These are phyloP conservation scores for Tragelaphus imberbis DNA, from an alignment of 2,113 vertebrate species.

Conservation along the genomic window DNA sequence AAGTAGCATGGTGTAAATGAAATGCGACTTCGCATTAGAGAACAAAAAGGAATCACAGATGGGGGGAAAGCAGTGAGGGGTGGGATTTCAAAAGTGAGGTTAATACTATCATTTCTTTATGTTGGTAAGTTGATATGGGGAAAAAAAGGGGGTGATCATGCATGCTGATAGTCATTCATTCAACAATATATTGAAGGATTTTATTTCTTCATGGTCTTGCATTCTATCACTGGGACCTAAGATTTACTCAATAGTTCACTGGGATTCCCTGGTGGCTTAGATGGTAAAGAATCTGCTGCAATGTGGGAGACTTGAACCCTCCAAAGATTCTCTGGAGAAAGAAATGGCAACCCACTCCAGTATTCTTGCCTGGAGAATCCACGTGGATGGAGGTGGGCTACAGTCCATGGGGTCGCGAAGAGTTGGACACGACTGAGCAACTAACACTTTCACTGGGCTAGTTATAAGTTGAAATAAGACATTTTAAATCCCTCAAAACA, in stretches of 20 bases:
- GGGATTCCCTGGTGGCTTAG: background rate
- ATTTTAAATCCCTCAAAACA: background rate
- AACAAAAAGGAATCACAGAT: background rate
- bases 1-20: background rate
- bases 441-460: background rate
- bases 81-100: background rate
- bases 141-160: background rate
- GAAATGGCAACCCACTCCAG: background rate
- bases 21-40: background rate
- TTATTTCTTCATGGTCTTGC: background rate
- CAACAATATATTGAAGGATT: background rate
- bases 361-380: background rate
- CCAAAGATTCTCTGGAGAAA: background rate
- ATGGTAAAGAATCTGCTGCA: background rate
- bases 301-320: background rate
- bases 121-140: background rate
- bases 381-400: background rate
- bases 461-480: background rate
- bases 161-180: background rate
- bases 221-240: background rate
- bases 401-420: background rate
- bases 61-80: background rate
- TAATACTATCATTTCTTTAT: background rate
- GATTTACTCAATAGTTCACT: background rate
- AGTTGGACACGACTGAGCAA: background rate